Base-by-base conservation (phyloP, 1,140 invertebrate species). In the Cyrtorhinus lividipennis region DNA sequence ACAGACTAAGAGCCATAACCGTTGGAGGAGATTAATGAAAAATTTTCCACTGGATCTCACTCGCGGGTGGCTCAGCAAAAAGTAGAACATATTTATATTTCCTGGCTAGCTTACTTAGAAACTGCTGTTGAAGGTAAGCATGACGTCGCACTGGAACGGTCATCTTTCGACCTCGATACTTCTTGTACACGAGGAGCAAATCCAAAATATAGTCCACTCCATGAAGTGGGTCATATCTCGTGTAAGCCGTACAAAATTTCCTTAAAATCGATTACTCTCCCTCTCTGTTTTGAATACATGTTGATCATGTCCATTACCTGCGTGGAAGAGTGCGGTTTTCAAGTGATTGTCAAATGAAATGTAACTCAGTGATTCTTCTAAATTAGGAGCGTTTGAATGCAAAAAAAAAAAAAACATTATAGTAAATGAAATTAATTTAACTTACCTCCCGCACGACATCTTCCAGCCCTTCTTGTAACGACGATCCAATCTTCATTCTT, bases 201-300 rank as follows among this genome's bases (percentile, higher is more conserved):
- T 99, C 95, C 20, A 99, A 76, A 68, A 98, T 87, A 67, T 92
- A 88, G 73, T 98, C 92, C 13, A 87, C 85, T 0, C 95, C 95
- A 71, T 89, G 83, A 18, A 87, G 68, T 0, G 92, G 87, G 71
- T 94, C 83, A 59, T 93, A 75, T 38, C 92, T 76, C 56, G 84
- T 83, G 75, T 98, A 98, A n/a, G 0, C 92, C 95, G 74, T 99
- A 98, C 24, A 96, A 79, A 48, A 97, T 81, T 69, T 95, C 90
- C 69, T 93, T 88, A 74, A 95, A 98, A 72, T 98, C 94, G 56
- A 98, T 93, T 2, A 94, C 82, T 15, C 95, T 80, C 0, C 94
- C 95, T 59, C 92, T 81, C 73, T 96, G 90, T 53, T 90, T 82
- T 0, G 94, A 95, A 71, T 87, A 91, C 56, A 83, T 81, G 74